A percentile compares a stretch with the other conserved stretches of the same genome.
phyloP scores from a whole-genome alignment of 2,113 vertebrate genomes.

The Naja naja region DNA sequence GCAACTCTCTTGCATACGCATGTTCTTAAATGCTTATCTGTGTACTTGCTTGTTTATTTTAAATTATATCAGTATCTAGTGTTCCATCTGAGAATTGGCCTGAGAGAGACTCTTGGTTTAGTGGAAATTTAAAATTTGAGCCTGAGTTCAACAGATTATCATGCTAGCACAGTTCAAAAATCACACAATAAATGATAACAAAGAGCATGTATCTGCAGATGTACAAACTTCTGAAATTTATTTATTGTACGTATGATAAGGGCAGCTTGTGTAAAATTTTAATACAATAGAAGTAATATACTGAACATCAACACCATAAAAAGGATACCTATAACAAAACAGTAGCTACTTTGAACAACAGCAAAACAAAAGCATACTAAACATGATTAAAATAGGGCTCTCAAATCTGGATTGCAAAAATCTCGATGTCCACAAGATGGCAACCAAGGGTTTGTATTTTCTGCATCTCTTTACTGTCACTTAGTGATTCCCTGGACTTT shows the following conservation, averaged over 20 bases:
- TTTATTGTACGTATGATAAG: background rate
- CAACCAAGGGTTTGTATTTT: background rate
- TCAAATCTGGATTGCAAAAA: background rate
- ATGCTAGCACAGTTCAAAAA: background rate
- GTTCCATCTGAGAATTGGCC: background rate
- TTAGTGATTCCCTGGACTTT: background rate
- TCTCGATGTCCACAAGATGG: background rate
- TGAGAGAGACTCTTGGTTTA: background rate
- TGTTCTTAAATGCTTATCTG: background rate
- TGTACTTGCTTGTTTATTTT: background rate
- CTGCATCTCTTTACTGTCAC: background rate
- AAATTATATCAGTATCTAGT: background rate
- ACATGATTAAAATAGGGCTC: background rate
- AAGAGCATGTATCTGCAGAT: too few species aligned
- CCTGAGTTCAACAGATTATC: background rate
- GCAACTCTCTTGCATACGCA: background rate
- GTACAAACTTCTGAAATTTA: background rate
- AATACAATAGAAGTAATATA: background rate
- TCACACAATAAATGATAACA: background rate
- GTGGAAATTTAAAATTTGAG: background rate
- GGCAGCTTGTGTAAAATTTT: background rate
- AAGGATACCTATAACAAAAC: background rate
- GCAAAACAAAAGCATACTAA: background rate
- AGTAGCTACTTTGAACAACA: background rate
- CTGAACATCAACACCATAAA: background rate